Evolutionary conservation across 1,140 invertebrate species (phyloP), one percentile per base, ranked within the genome.

Genomic region (Drosophila kikkawai): DNA sequence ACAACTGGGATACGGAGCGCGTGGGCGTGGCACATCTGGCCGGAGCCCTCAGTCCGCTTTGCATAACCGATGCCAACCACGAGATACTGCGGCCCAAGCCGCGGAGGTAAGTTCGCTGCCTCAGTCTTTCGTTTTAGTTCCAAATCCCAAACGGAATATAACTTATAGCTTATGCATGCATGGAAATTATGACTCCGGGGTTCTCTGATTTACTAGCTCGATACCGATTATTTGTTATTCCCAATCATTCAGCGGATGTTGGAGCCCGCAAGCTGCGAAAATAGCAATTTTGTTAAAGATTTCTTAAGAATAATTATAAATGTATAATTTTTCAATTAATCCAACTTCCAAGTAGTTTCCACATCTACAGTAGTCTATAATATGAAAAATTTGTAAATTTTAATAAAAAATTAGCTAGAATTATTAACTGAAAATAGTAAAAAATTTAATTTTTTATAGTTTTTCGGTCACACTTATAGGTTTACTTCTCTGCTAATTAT

Each of bases 51-150:
- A 95, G 95, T 92, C 95, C 95, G 60, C 93, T 95, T 44, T 95
- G 95, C 90, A 95, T 96, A 80, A 95, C 95, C 7, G 95, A 96
- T 92, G 94, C 95, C 68, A 96, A 95, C 79, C 96, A 97, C 93
- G 97, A 98, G 93, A 97, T 98, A 91, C 94, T 98, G 60, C 94
- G 97, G 77, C 97, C 97, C 11, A 98, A 97, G 93, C 97, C 97
- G 6, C 94, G 97, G 93, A 96, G 97, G 97, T 97, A 93, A 94
- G 75, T 69, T 71, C 47, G 39, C 22, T 39, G 51, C 65, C 51
- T 48, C 34, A 48, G 65, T 70, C 65, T 58, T 70, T 69, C 19
- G 65, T 57, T 65, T 70, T 6, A 15, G 47, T 9, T 17, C 8
- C 19, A 47, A 64, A 32, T 29, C 26, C 34, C 34, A 37, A 37